Evolutionary conservation across 2,888 invertebrate species (phyloP), one percentile per base, ranked within the genome.

Genomic region (Morpho achilles): DNA sequence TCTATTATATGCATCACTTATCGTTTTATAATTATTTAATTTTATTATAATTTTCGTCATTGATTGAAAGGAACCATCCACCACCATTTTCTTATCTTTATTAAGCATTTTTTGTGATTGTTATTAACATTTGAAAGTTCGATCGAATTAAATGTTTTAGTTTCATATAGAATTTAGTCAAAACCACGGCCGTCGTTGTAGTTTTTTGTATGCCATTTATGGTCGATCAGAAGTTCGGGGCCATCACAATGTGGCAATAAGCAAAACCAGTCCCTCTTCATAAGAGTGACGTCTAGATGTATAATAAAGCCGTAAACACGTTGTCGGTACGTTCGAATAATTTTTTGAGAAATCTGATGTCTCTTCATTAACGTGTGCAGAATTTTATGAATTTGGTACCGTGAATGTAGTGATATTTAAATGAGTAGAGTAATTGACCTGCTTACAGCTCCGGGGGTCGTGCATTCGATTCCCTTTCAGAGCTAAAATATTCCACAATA

Each of bases 231-330:
- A 16, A 43, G 57, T 52, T 57, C 48, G 57, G 47, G 41, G 16
- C 57, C 52, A 48, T 57, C 52, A 57, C 57, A 57, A 57, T 57
- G 57, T 48, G 51, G 52, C 57, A 57, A 52, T 57, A 57, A 57
- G 43, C 51, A 46, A 56, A 63, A 59, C 63, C 61, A 52, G 63
- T 50, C 55, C 46, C 41, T 57, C 62, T 58, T 63, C 61, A 59
- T 59, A 52, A 55, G 59, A 57, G 57, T 55, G 59, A 32, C 32
- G 52, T 63, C 59, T 62, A 61, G 56, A 63, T 53, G 63, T 62
- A 63, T 63, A 63, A 63, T 63, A 63, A 63, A 63, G 63, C 52
- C 59, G 63, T 63, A 59, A 63, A 55, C 59, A 56, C 58, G 47
- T 56, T 45, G 63, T 50, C 53, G 56, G 62, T 57, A 57, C 57